A percentile compares a stretch with the other conserved stretches of the same genome.
phyloP scores from a whole-genome alignment of 2,888 invertebrate species.

The Alsophila aescularia region DNA sequence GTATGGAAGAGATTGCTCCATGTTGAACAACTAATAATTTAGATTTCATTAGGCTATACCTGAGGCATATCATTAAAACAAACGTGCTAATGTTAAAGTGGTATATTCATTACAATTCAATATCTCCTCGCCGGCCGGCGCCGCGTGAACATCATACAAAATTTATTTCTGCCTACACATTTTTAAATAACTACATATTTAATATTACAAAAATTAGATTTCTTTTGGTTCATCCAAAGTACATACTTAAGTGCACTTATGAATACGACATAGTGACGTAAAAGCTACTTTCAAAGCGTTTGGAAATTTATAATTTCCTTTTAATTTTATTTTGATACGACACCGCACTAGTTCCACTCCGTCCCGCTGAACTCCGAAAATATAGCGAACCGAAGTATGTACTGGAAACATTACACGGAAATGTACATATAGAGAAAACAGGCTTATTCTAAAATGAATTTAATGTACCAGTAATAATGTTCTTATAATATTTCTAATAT shows the following conservation, averaged over 20 bases:
- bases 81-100: slow-evolving; percentile 76
- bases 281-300: slow-evolving; percentile 64
- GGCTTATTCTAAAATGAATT: slow-evolving; percentile 1
- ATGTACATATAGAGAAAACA: slow-evolving; percentile 7
- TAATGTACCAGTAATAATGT: neutral
- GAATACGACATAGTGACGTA: slow-evolving; percentile 71
- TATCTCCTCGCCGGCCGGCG: slow-evolving; percentile 73
- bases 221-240: slow-evolving; percentile 81
- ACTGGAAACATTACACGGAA: slow-evolving; percentile 3
- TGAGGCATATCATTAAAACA: slow-evolving; percentile 56
- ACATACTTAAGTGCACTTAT: slow-evolving; percentile 78
- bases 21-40: no score
- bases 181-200: slow-evolving; percentile 70
- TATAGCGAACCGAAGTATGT: slow-evolving; percentile 16
- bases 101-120: slow-evolving; percentile 84
- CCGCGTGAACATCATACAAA: slow-evolving; percentile 75
- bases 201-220: slow-evolving; percentile 80
- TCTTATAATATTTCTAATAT: neutral
- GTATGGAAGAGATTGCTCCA: no score
- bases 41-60: no score
- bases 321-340: slow-evolving; percentile 22
- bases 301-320: slow-evolving; percentile 76
- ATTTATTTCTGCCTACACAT: slow-evolving; percentile 74
- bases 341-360: slow-evolving; percentile 19
- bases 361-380: slow-evolving; percentile 3